Percentiles rank a stretch among this genome's conserved stretches.
Evolutionary conservation across 2,113 vertebrate genomes (phyloP).

Genomic region (Lontra canadensis): DNA sequence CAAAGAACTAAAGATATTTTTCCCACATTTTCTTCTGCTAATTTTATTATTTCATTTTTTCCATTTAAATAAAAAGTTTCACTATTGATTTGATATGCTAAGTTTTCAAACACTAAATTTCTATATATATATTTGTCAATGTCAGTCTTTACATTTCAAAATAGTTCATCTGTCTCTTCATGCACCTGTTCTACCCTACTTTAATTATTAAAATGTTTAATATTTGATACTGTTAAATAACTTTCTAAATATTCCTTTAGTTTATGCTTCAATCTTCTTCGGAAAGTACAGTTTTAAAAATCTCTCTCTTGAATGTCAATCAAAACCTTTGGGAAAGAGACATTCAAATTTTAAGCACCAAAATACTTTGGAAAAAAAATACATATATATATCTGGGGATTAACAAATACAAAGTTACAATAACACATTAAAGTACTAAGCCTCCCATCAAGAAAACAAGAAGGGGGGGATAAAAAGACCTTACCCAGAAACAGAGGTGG

Average conservation of each 20-base stretch:
- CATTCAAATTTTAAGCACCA: neutral
- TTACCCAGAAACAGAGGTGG: conserved; percentile 89
- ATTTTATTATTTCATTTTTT: conserved; percentile 23
- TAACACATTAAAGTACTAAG: conserved; percentile 19
- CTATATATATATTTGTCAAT: neutral
- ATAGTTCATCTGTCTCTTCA: neutral
- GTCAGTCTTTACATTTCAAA: neutral
- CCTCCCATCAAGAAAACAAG: neutral
- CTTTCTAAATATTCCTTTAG: neutral
- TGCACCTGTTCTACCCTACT: neutral
- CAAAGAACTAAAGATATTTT: conserved; percentile 11
- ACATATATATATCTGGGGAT: neutral
- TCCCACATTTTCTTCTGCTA: conserved; percentile 18
- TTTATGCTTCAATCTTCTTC: conserved; percentile 8
- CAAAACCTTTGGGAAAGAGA: neutral
- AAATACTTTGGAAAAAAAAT: neutral
- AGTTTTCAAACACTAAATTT: neutral
- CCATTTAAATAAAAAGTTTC: neutral
- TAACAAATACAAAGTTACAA: neutral
- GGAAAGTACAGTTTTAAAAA: conserved; percentile 30
- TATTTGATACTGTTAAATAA: conserved; percentile 14
- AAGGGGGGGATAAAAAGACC: neutral
- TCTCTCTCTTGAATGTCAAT: conserved; percentile 13
- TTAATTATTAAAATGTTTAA: conserved; percentile 19
- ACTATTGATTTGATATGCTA: neutral